phyloP scores from a whole-genome alignment of 2,888 invertebrate genomes.

The Pedicia rivosa region DNA sequence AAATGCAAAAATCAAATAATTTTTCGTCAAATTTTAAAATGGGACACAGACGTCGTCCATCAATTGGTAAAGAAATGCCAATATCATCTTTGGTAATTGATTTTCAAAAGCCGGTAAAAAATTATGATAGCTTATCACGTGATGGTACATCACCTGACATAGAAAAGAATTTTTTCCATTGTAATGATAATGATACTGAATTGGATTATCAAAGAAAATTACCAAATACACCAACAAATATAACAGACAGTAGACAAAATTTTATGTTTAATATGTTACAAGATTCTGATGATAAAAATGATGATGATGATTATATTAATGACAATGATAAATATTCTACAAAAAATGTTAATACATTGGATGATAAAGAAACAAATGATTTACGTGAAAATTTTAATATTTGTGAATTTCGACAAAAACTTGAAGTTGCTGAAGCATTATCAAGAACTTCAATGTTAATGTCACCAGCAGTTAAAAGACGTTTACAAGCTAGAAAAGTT shows the following conservation, averaged over 20 bases:
- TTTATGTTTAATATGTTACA: slow-evolving; percentile 5
- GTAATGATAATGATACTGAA: slow-evolving; percentile 9
- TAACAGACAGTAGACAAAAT: neutral
- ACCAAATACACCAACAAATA: neutral
- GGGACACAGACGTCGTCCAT: slow-evolving; percentile 24
- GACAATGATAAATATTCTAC: neutral
- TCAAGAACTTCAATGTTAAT: slow-evolving; percentile 40
- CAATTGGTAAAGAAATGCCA: slow-evolving; percentile 28
- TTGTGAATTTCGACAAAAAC: slow-evolving; percentile 31
- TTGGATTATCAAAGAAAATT: neutral
- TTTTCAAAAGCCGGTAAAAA: slow-evolving; percentile 11
- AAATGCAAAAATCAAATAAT: neutral
- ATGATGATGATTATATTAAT: neutral
- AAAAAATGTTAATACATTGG: neutral
- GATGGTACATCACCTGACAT: slow-evolving; percentile 17
- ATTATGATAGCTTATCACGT: slow-evolving; percentile 13
- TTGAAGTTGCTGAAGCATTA: slow-evolving; percentile 39
- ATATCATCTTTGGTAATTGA: slow-evolving; percentile 25
- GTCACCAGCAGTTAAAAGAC: slow-evolving; percentile 36
- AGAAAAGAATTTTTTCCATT: neutral
- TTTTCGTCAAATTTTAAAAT: slow-evolving; percentile 9
- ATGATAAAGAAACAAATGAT: slow-evolving; percentile 14
- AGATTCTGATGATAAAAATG: neutral
- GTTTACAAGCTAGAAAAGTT: slow-evolving; percentile 37
- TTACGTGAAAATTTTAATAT: slow-evolving; percentile 14